These are phyloP conservation scores for Deladenus siricidicola DNA, from an alignment of 2,888 invertebrate species.

Conservation along the genomic window DNA sequence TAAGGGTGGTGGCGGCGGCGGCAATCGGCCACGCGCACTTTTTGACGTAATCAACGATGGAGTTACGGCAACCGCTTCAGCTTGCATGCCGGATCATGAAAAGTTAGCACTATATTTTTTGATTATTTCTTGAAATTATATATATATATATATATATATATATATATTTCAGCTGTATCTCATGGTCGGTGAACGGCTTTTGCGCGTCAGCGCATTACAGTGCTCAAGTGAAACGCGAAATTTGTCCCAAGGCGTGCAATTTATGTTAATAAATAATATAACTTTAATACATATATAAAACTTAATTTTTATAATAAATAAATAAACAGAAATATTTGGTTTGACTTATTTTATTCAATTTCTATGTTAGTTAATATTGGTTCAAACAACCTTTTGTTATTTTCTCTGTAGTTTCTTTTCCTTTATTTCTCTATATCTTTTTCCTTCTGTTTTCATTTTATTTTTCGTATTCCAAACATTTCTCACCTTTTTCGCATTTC, in stretches of 20 bases:
- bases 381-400: too few species aligned
- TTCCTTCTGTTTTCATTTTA: conserved; percentile 1
- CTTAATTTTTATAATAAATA: too few species aligned
- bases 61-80: too few species aligned
- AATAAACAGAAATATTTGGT: too few species aligned
- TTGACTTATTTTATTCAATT: too few species aligned
- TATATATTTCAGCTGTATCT: too few species aligned
- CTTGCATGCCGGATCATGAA: background rate
- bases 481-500: background rate
- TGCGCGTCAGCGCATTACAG: conserved; percentile 15
- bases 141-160: background rate
- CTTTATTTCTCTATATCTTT: background rate
- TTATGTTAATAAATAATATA: conserved; percentile 12
- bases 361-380: too few species aligned
- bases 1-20: too few species aligned
- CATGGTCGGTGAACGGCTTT: conserved; percentile 21
- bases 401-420: background rate
- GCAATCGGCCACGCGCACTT: background rate
- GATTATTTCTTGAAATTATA: background rate
- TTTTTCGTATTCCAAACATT: background rate
- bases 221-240: conserved; percentile 12
- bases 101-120: conserved; percentile 1
- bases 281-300: too few species aligned
- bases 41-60: background rate
- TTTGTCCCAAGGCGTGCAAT: conserved; percentile 10